Evolutionary conservation across 2,888 invertebrate species (phyloP), one percentile per base, ranked within the genome.

Genomic region (Lingula anatina): DNA sequence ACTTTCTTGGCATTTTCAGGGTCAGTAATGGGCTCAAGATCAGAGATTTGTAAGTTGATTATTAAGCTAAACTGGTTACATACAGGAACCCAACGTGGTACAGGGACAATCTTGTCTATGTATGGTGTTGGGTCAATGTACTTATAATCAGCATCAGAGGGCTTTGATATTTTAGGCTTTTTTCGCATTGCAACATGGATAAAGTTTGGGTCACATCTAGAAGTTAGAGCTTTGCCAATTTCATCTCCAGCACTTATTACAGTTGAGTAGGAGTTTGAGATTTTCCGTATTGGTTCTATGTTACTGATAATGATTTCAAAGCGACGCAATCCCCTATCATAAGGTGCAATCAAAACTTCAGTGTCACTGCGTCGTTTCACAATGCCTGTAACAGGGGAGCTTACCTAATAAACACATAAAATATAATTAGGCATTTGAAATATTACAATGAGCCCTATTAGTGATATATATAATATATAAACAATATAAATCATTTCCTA

Each of bases 121-220:
- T 55, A 65, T 7, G 56, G 53, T 2, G 59, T 55, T 2, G 65
- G 65, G 41, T 65, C 63, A 5, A 61, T 55, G 42, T 63, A 62
- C 5, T 44, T 49, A 39, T 61, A 61, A 4, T 50, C 18, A 5
- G 27, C 44, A 21, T 47, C 44, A 9, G 27, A 7, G 18, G 27
- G 12, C 7, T n/a, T 21, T 5, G 26, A 3, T 1, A 44, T 9
- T 31, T 9, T 15, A 9, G 31, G 31, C 18, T 12, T 26, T 15
- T 2, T 7, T 39, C 60, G 47, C 25, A 62, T 55, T 9, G 60
- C 57, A 28, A 64, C 53, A 31, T 61, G 61, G 1, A 64, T 54
- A 23, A 53, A 59, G 18, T 50, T 52, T 1, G 46, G 48, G 2
- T 52, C 47, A 35, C 55, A 62, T 5, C 46, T 41, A 21, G 36